Conservation (phyloP, 64 coral and sea anemone species). For the Stichodactyla helianthus region DNA sequence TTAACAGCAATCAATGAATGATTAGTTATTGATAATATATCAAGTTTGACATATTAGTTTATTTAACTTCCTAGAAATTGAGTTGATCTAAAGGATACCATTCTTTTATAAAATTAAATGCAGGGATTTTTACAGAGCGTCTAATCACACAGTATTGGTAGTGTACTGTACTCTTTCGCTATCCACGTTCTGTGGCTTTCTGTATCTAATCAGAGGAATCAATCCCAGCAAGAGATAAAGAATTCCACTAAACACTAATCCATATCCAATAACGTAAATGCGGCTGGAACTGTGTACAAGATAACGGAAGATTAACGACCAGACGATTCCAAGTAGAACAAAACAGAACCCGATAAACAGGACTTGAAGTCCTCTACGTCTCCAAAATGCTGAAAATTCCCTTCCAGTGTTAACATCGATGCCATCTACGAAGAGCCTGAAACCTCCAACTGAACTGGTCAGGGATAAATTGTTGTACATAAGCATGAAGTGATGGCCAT, state of each 20-base stretch:
- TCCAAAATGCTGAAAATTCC: constrained; percentile 83
- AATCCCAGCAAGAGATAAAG: constrained; percentile 62
- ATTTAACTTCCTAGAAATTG: no score
- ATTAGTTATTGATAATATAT: no score
- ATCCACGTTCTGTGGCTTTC: constrained; percentile 47
- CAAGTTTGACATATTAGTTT: no score
- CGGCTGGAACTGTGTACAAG: not conserved
- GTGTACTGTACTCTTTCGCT: constrained; percentile 28
- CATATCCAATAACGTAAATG: constrained; percentile 41
- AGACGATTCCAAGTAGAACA: constrained; percentile 58
- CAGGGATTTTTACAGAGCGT: no score
- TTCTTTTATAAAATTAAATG: no score
- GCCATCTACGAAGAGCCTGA: constrained; percentile 81
- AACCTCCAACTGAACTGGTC: constrained; percentile 57
- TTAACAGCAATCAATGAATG: no score
- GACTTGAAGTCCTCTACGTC: constrained; percentile 76
- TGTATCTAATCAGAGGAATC: constrained; percentile 68
- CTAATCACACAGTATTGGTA: constrained; percentile 43
- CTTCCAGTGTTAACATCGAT: constrained; percentile 89
- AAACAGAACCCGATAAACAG: constrained; percentile 62
- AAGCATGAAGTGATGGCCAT: constrained; percentile 74
- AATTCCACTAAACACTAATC: constrained; percentile 57
- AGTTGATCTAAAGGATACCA: no score
- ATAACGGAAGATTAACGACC: constrained; percentile 68
- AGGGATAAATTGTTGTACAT: constrained; percentile 69